Base-by-base conservation (phyloP, 2,888 invertebrate species). In the Temnothorax unifasciatus region DNA sequence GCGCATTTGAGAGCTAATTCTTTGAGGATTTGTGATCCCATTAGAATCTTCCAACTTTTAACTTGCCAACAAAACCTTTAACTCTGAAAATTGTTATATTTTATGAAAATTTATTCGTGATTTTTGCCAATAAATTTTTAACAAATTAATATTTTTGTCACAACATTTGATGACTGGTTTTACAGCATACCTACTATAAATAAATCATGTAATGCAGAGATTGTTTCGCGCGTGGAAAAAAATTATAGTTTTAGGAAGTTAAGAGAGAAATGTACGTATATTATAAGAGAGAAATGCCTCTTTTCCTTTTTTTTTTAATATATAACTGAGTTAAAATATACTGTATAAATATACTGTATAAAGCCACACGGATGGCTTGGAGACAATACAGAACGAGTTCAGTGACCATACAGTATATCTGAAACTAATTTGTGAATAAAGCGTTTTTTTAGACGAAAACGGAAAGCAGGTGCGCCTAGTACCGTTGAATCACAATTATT, bases 401-500 rank as follows among this genome's bases (percentile, higher is more conserved):
- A 59, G 71, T 34, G 85, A 88, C 81, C 84, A 41, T 29, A 8
- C 18, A 18, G 6, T 52, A 52, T 5, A 11, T 15, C n/a, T 54
- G 38, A 69, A 41, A 68, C 74, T 71, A 38, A 73, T 82, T 88
- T 88, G 73, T 41, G 34, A 68, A n/a, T 54, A 59, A 82, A 68
- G 69, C 81, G 64, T 77, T 82, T 50, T 50, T 52, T 5, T 47
- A 25, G n/a, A 50, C 59, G 15, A 29, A 18, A 44, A 66, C 21
- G 18, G 15, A 38, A 66, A 81, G 29, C 47, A 61, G 57, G 73
- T 29, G n/a, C 69, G 57, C 50, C 34, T 54, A 66, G 61, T 50
- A 81, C 74, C 89, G 87, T 86, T 86, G 77, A 77, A 87, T 38
- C 13, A 44, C 34, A 34, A 25, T 68, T 68, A 47, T 68, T 71